Evolutionary conservation across 2,888 invertebrate species (phyloP).

Genomic region (Polyploca ridens): DNA sequence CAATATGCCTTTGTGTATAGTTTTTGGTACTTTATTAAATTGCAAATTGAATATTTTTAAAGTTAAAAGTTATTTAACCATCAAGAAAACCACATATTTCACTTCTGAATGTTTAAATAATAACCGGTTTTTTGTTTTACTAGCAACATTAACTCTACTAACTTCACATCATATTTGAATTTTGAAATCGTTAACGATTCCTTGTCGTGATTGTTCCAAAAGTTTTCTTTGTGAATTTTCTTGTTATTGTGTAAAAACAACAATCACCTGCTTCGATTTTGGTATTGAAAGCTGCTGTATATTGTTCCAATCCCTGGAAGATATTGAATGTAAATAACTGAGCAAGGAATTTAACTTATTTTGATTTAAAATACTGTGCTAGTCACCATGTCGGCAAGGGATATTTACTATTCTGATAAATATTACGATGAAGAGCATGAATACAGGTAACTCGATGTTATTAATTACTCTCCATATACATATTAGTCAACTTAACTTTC

Average conservation of each 20-base stretch:
- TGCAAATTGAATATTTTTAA: no score
- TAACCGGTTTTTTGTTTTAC: background rate
- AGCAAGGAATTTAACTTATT: background rate
- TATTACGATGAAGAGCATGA: constrained; percentile 96
- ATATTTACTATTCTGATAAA: constrained; percentile 97
- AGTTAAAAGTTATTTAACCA: no score
- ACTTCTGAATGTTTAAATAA: no score
- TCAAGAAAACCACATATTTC: no score
- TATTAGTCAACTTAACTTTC: background rate
- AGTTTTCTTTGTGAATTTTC: constrained; percentile 29
- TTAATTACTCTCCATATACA: background rate
- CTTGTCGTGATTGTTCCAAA: constrained; percentile 23
- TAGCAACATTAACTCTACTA: constrained; percentile 30
- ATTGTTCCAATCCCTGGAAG: background rate
- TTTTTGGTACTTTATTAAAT: no score
- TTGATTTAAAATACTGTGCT: constrained; percentile 23
- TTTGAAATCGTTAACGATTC: constrained; percentile 60
- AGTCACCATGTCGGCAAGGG: constrained; percentile 84
- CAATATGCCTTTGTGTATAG: no score
- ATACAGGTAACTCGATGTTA: constrained; percentile 88
- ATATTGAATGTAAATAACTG: background rate
- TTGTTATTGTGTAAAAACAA: background rate
- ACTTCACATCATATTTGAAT: constrained; percentile 48
- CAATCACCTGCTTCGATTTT: background rate
- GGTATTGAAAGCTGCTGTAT: background rate